Percentiles rank a stretch among this genome's conserved stretches.
Conservation (phyloP, 2,797 vertebrate genomes). For the Pristis pectinata region DNA sequence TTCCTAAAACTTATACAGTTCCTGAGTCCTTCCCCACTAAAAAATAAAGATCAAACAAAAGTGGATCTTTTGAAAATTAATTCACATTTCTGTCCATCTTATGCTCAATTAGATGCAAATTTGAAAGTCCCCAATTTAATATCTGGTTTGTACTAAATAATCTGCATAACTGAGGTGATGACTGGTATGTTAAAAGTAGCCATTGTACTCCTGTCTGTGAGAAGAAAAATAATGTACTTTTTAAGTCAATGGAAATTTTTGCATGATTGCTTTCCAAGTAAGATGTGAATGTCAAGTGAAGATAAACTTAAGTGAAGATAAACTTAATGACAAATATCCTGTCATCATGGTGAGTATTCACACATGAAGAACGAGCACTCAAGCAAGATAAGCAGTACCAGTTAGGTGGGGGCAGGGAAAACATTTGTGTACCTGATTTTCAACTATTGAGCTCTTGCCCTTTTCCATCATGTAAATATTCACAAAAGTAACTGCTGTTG, state of each 20-base stretch:
- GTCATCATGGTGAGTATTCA: not conserved
- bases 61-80: too few species aligned
- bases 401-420: not conserved
- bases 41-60: not conserved
- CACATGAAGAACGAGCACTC: not conserved
- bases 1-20: not conserved
- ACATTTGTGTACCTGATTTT: not conserved
- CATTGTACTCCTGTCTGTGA: conserved; percentile 25
- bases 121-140: too few species aligned
- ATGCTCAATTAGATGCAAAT: too few species aligned
- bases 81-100: not conserved
- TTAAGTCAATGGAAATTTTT: too few species aligned
- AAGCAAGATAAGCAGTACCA: not conserved
- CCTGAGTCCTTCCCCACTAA: not conserved
- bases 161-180: not conserved
- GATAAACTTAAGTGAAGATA: not conserved
- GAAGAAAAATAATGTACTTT: conserved; percentile 37
- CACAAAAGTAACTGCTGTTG: not conserved
- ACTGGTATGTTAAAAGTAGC: too few species aligned
- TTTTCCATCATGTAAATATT: not conserved
- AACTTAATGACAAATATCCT: not conserved
- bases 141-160: too few species aligned
- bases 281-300: not conserved
- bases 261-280: too few species aligned
- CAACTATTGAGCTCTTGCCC: not conserved